Percentiles rank a stretch among this genome's conserved stretches.
These are phyloP conservation scores for Xestia sexstrigata DNA, from an alignment of 2,888 invertebrate species.

Conservation along the genomic window DNA sequence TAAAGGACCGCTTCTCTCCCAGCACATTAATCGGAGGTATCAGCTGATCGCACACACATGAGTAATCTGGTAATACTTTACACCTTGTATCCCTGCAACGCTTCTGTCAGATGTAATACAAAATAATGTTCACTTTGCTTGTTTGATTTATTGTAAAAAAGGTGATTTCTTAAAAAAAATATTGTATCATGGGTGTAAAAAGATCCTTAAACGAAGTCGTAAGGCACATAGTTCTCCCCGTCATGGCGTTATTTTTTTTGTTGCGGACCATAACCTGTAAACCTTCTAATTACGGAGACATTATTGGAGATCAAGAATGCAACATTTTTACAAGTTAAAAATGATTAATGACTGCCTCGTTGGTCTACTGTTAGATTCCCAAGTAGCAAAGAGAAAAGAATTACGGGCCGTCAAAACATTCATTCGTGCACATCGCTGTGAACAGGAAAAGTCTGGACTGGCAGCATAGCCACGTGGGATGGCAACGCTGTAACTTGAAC, in stretches of 20 bases:
- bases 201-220: no score
- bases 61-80: slow-evolving; percentile 2
- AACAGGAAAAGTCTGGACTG: no score
- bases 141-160: neutral
- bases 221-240: no score
- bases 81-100: neutral
- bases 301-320: neutral
- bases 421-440: neutral
- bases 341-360: no score
- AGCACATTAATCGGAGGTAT: slow-evolving; percentile 16
- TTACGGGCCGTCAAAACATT: neutral
- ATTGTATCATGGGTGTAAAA: neutral
- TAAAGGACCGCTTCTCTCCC: slow-evolving; percentile 18
- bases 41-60: neutral
- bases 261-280: neutral
- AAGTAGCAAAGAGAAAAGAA: neutral
- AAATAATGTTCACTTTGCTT: neutral
- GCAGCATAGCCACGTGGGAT: no score
- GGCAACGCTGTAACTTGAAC: neutral
- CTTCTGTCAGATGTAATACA: neutral
- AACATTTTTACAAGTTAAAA: neutral
- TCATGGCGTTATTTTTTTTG: neutral
- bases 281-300: neutral
- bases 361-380: no score
- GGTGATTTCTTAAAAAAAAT: neutral